phyloP scores from a whole-genome alignment of 2,888 invertebrate genomes.

The Volucella inflata region DNA sequence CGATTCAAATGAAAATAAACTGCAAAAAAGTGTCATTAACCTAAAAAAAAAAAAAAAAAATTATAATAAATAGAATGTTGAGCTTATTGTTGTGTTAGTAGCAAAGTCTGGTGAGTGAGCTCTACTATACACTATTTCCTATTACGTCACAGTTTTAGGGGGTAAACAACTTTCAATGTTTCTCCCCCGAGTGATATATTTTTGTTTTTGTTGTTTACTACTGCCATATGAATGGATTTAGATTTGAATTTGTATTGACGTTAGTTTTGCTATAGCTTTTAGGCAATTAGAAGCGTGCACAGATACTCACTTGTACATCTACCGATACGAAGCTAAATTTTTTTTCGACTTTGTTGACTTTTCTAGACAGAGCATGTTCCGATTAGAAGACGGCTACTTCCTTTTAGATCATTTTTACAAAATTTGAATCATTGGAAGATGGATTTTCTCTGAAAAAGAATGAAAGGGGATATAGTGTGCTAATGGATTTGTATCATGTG shows the following conservation, averaged over 20 bases:
- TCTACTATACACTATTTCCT: conserved; percentile 41
- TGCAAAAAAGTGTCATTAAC: conserved; percentile 67
- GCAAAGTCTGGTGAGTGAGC: conserved; percentile 37
- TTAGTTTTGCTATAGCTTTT: conserved; percentile 30
- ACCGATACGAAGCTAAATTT: not conserved
- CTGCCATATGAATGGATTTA: conserved; percentile 18
- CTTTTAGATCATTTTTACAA: not conserved
- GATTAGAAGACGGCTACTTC: not conserved
- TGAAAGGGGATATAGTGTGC: conserved; percentile 28
- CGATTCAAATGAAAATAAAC: conserved; percentile 50
- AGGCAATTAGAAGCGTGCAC: conserved; percentile 25
- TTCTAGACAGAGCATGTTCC: not conserved
- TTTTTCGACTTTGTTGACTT: conserved; percentile 3
- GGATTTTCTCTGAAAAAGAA: not conserved
- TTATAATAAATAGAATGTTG: not conserved
- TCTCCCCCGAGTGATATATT: conserved; percentile 10
- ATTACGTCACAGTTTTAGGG: conserved; percentile 56
- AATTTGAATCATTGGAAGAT: conserved; percentile 12
- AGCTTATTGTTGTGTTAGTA: conserved; percentile 1
- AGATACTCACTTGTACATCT: not conserved
- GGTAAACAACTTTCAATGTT: conserved; percentile 59
- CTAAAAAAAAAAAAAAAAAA: conserved; percentile 38
- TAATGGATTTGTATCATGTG: conserved; percentile 32
- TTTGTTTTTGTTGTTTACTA: not conserved
- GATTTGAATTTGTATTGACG: conserved; percentile 43